Percentiles rank a stretch among this genome's conserved stretches.
Evolutionary conservation across 2,797 vertebrate genomes (phyloP).

Genomic region (Gymnothorax javanicus): DNA sequence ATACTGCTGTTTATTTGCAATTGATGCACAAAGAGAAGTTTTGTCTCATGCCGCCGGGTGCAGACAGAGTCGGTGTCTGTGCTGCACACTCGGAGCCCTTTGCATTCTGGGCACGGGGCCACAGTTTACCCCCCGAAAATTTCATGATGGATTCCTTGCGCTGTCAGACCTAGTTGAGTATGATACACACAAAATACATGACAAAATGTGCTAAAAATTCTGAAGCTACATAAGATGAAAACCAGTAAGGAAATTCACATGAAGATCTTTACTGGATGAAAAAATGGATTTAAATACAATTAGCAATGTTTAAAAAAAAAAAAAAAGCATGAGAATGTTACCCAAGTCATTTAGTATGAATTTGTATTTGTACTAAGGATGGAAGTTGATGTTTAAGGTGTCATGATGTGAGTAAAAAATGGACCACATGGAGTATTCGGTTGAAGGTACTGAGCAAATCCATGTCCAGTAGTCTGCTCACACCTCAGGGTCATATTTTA

Average conservation of each 20-base stretch:
- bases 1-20: slow-evolving; percentile 23
- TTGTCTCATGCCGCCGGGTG: slow-evolving; percentile 21
- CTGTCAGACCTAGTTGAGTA: slow-evolving; percentile 43
- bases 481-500: not conserved
- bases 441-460: not conserved
- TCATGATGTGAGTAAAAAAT: not conserved
- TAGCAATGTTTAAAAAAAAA: not conserved
- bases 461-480: not conserved
- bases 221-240: slow-evolving; percentile 32
- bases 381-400: not conserved
- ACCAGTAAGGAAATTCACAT: not conserved
- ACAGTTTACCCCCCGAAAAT: slow-evolving; percentile 42
- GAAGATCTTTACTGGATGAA: not conserved
- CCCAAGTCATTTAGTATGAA: not conserved
- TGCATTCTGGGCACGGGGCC: slow-evolving; percentile 62
- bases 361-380: not conserved
- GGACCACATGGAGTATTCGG: not conserved
- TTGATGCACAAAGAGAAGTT: slow-evolving; percentile 37
- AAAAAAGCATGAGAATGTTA: not conserved
- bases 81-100: slow-evolving; percentile 55
- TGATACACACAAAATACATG: slow-evolving; percentile 23
- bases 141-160: slow-evolving; percentile 60
- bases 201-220: slow-evolving; percentile 45
- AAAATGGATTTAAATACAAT: not conserved
- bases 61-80: not conserved